Evolutionary conservation across 2,797 vertebrate genomes (phyloP).

Genomic region (Protosalanx chinensis): DNA sequence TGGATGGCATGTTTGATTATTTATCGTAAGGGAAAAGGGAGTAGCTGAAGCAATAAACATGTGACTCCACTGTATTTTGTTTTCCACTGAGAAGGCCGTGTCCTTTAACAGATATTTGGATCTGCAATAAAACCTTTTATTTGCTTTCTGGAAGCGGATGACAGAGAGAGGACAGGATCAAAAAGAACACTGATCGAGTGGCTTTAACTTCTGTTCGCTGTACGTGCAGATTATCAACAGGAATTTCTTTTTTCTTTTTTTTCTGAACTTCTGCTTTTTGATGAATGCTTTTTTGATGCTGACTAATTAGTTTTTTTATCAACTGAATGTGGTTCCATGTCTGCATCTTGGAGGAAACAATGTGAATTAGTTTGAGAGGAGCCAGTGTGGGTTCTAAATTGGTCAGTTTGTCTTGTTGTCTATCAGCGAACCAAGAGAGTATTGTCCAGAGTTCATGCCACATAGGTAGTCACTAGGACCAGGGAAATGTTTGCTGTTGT

Average conservation of each 20-base stretch:
- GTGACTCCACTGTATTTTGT: constrained; percentile 91
- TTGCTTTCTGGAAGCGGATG: constrained; percentile 65
- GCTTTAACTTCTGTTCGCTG: constrained; percentile 51
- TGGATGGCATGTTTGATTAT: constrained; percentile 98
- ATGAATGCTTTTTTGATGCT: constrained; percentile 23
- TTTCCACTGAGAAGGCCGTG: constrained; percentile 89
- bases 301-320: constrained; percentile 62
- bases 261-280: constrained; percentile 31
- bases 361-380: constrained; percentile 48
- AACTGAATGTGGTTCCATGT: constrained; percentile 52
- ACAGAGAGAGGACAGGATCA: constrained; percentile 75
- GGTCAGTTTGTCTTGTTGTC: constrained; percentile 54
- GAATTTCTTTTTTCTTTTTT: constrained; percentile 54
- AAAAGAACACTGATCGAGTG: constrained; percentile 50
- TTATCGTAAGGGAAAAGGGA: constrained; percentile 95
- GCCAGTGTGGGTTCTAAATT: constrained; percentile 32
- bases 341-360: constrained; percentile 43
- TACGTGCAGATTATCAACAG: constrained; percentile 51
- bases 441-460: constrained; percentile 35
- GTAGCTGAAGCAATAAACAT: constrained; percentile 93
- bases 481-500: constrained; percentile 45
- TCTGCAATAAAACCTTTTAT: constrained; percentile 84
- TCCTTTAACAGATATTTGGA: constrained; percentile 86
- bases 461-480: constrained; percentile 50
- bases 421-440: constrained; percentile 46